Base-by-base conservation (phyloP, 2,797 vertebrate genomes). In the Notamacropus eugenii region DNA sequence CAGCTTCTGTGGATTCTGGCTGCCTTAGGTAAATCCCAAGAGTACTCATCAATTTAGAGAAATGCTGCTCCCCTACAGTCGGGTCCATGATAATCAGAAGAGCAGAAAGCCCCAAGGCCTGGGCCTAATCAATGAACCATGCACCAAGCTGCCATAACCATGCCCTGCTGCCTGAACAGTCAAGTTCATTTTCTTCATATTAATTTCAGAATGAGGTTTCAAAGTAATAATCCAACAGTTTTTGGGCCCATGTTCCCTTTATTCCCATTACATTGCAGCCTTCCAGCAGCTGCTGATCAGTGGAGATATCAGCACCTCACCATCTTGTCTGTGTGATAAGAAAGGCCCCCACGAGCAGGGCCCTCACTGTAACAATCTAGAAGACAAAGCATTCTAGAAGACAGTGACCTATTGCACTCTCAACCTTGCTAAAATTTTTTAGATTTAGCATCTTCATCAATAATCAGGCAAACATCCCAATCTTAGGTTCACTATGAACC, bases 371-470 rank as follows among this genome's bases (percentile, higher is more conserved):
- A 96, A 91, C 91, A 94, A 96, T 82, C 93, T 28, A 54, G 96
- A 96, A 93, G 91, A 96, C 3, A 46, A 54, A 92, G 93, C 93
- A 94, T 91, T 82, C 96, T 93, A 95, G 93, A 67, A 91, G 96
- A 97, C 96, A 97, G 95, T 97, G 97, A 98, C 96, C 97, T 93
- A 97, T 97, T 96, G 96, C 92, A 91, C 90, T 91, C 90, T 87
- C 74, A 50, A 87, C 12, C 97, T 0, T 0, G 94, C 94, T 0
- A 0, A 94, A 50, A 92, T 91, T 93, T 92, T 12, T 46, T 12
- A 16, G 22, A 90, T n/a, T 14, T 94, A 91, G 31, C 0, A 0
- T 92, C 97, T 97, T 97, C 96, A 95, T 90, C 95, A 96, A 94
- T 94, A 82, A 97, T 82, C 56, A 94, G 95, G 95, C 95, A 55